Percentiles rank a stretch among this genome's conserved stretches.
These are phyloP conservation scores for Myoxocephalus aenaeus DNA, from an alignment of 2,797 vertebrate species.

Conservation along the genomic window DNA sequence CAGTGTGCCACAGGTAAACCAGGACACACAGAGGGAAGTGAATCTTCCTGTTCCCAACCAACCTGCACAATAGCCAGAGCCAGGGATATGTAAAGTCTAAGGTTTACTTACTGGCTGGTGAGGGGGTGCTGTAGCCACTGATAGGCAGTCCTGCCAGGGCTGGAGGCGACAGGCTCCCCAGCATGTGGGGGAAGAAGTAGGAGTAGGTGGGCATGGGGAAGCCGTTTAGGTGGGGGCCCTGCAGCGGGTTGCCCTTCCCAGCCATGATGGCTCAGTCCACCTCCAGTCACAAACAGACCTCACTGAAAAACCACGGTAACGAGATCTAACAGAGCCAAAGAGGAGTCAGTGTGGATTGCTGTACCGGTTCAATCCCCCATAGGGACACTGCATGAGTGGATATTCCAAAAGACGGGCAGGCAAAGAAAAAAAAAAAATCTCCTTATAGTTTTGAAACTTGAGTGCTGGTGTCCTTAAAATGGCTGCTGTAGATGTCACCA, in stretches of 20 bases:
- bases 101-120: constrained; percentile 94
- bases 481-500: constrained; percentile 39
- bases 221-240: constrained; percentile 91
- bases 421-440: constrained; percentile 20
- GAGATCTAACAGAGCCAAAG: constrained; percentile 24
- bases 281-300: constrained; percentile 50
- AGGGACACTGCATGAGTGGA: constrained; percentile 38
- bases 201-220: constrained; percentile 95
- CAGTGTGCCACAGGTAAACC: constrained; percentile 36
- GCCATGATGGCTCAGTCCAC: constrained; percentile 87
- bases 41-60: constrained; percentile 23
- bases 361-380: constrained; percentile 76
- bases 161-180: constrained; percentile 93
- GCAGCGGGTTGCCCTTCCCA: constrained; percentile 95
- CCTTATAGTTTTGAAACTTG: constrained; percentile 32
- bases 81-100: not conserved
- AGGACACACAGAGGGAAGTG: constrained; percentile 46
- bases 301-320: constrained; percentile 21
- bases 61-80: constrained; percentile 8
- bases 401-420: constrained; percentile 59
- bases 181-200: constrained; percentile 96
- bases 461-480: constrained; percentile 28
- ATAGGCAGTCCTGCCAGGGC: constrained; percentile 90
- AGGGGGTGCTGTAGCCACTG: constrained; percentile 97
- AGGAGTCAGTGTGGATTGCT: constrained; percentile 51